Percentiles rank a stretch among this genome's conserved stretches.
Conservation (phyloP, 2,888 invertebrate species). For the Nipponacmea schrenckii region DNA sequence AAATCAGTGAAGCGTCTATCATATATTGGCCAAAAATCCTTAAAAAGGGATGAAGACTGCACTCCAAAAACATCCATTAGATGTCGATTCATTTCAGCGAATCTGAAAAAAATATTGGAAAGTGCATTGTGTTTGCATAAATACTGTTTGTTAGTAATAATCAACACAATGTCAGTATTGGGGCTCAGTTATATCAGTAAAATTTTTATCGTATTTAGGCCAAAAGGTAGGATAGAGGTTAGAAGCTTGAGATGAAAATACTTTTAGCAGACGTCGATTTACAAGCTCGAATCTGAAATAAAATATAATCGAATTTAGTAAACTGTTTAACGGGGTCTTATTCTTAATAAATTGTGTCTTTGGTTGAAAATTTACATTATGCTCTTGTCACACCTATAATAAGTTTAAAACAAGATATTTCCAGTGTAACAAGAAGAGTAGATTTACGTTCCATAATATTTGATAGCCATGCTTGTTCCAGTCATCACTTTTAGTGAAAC, state of each 20-base stretch:
- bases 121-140: no score
- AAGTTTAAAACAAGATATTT: no score
- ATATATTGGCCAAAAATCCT: constrained; percentile 60
- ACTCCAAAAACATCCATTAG: constrained; percentile 60
- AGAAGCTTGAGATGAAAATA: constrained; percentile 57
- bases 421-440: no score
- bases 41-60: constrained; percentile 52
- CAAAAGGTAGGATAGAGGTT: constrained; percentile 53
- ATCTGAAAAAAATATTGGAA: constrained; percentile 39
- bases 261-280: constrained; percentile 60
- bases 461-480: no score
- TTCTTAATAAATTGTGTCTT: background rate
- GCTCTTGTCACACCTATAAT: no score
- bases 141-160: no score
- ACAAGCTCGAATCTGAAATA: constrained; percentile 57
- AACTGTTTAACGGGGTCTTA: background rate
- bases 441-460: no score
- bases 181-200: constrained; percentile 36
- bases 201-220: constrained; percentile 59
- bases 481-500: no score
- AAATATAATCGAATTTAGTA: background rate
- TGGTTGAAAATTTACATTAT: no score
- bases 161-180: no score
- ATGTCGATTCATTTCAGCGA: constrained; percentile 59
- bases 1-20: constrained; percentile 54